phyloP scores from a whole-genome alignment of 1,140 invertebrate species.

The Diorhabda sublineata region DNA sequence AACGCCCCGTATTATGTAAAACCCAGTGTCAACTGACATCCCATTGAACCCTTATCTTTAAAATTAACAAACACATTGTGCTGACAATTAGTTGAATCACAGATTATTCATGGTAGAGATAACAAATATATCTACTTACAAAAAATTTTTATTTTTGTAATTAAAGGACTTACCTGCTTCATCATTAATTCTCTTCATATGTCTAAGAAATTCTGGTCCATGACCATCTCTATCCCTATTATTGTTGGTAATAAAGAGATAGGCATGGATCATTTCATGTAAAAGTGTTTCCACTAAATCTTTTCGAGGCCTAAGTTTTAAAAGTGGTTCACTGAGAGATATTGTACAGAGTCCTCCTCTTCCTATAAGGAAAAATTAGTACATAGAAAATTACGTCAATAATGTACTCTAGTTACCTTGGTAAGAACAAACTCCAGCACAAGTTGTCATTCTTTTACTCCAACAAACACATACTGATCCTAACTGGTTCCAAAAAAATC shows the following conservation, averaged over 20 bases:
- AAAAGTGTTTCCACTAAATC: conserved; percentile 93
- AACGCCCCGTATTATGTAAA: too few species aligned
- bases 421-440: conserved; percentile 81
- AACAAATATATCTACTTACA: too few species aligned
- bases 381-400: background rate
- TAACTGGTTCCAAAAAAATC: conserved; percentile 80
- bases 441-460: conserved; percentile 93
- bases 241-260: conserved; percentile 81
- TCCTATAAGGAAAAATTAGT: conserved; percentile 32
- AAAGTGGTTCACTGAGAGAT: conserved; percentile 80
- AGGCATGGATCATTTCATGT: conserved; percentile 99
- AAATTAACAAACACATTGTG: too few species aligned
- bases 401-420: conserved; percentile 46
- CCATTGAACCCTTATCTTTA: too few species aligned
- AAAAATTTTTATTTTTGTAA: too few species aligned
- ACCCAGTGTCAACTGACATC: too few species aligned
- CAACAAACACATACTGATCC: conserved; percentile 80
- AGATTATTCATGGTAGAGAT: too few species aligned
- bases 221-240: conserved; percentile 86
- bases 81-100: too few species aligned
- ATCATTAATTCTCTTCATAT: conserved; percentile 92
- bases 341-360: conserved; percentile 75
- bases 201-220: conserved; percentile 88
- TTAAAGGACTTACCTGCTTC: conserved; percentile 63
- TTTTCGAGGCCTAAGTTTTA: conserved; percentile 87